These are phyloP conservation scores for Phocoena phocoena DNA, from an alignment of 2,113 vertebrate genomes.

Conservation along the genomic window DNA sequence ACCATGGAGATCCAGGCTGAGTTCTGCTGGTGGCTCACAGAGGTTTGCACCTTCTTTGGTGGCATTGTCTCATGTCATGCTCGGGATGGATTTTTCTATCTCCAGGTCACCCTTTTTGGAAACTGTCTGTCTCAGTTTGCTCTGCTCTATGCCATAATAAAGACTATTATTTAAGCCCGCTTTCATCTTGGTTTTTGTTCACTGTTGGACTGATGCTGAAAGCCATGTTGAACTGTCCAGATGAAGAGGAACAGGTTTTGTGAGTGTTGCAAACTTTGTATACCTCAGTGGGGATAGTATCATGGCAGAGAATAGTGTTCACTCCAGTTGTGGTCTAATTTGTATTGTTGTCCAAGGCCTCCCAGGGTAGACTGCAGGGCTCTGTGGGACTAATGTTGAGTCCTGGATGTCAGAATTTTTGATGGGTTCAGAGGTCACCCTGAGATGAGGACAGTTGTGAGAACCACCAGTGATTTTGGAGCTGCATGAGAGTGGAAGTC, in stretches of 20 bases:
- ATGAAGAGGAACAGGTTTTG: neutral
- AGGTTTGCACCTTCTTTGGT: neutral
- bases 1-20: too few species aligned
- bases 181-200: neutral
- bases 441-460: too few species aligned
- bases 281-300: too few species aligned
- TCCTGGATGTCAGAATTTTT: neutral
- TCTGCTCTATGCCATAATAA: neutral
- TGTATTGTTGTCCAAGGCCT: too few species aligned
- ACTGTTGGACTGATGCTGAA: neutral
- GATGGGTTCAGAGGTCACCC: neutral
- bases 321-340: too few species aligned
- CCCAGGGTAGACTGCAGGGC: too few species aligned
- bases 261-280: too few species aligned
- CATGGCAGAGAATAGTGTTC: too few species aligned
- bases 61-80: neutral
- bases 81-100: neutral
- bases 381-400: too few species aligned
- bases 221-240: neutral
- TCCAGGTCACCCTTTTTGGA: neutral
- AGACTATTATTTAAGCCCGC: neutral
- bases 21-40: neutral
- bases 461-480: neutral
- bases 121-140: neutral
- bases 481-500: neutral